Evolutionary conservation across 35 echinoderm and acorn worm species (phyloP), one percentile per base, ranked within the genome.

Genomic region (Heliocidaris erythrogramma): DNA sequence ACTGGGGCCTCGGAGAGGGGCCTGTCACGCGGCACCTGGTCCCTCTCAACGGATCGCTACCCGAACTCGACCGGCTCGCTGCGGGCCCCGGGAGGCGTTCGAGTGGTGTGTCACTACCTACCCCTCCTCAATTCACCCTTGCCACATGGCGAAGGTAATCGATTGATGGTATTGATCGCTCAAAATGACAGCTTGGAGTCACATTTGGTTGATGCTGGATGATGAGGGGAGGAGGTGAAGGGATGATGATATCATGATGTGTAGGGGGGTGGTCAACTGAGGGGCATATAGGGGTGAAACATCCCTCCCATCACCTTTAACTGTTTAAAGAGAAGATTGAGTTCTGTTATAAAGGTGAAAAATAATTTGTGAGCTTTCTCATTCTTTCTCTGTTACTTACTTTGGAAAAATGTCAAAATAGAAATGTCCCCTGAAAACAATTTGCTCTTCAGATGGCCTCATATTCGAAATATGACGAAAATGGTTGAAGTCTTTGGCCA

Each of bases 161-260:
- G 87, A 89, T 89, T 89, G 87, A 89, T 89, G 87, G 87, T 89
- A 89, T 89, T 30, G 87, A 89, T 89, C 87, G 87, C 14, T 47
- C 87, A 47, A 48, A 16, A 89, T 89, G 87, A 89, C 87, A 89
- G 87, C 87, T 89, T 48, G 87, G 47, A 89, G 87, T 89, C 87
- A 89, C 87, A 89, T 89, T 89, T 89, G 31, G 31, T 32, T 42
- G 87, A 89, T 14, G 31, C 32, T 21, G 87, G 47, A 48, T 89
- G 87, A 89, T 48, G 87, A 89, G 31, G 14, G 14, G 29, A 24
- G 47, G 7, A 89, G 35, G 35, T 42, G 21, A 89, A 35, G 87
- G 87, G 47, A 89, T 89, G 87, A 89, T 89, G 87, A 89, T 89
- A 47, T 89, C 87, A 89, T 89, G 47, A 32, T 47, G 87, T 13